Conservation (phyloP, 2,113 vertebrate genomes). For the Barbus barbus region DNA sequence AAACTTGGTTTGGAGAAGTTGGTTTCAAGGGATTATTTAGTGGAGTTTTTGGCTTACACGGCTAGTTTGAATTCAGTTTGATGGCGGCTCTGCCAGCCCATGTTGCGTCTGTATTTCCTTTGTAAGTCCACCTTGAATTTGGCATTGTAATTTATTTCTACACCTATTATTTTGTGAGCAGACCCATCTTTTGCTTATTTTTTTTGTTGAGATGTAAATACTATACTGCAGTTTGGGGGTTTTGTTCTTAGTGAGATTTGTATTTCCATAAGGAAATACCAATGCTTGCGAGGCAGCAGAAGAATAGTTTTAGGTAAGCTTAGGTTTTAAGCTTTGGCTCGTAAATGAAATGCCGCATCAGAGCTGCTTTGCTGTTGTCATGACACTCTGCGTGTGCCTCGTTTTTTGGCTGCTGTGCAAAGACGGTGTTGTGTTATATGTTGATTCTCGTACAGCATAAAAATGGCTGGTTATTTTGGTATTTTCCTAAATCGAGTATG, state of each 20-base stretch:
- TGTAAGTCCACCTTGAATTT: background rate
- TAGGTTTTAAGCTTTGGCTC: conserved; percentile 22
- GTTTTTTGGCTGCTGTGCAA: conserved; percentile 4
- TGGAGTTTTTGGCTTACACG: conserved; percentile 22
- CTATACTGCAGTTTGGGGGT: background rate
- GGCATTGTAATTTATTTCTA: background rate
- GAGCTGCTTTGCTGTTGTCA: conserved; percentile 12
- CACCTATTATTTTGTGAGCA: background rate
- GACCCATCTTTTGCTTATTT: background rate
- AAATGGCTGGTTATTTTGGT: background rate
- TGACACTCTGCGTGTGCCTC: background rate
- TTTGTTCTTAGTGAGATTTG: conserved; percentile 5
- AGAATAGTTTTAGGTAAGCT: conserved; percentile 19
- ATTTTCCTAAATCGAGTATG: background rate
- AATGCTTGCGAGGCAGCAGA: conserved; percentile 6
- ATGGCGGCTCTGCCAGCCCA: background rate
- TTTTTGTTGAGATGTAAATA: background rate
- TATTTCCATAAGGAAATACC: background rate
- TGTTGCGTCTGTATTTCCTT: background rate
- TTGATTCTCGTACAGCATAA: background rate
- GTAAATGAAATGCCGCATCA: conserved; percentile 21
- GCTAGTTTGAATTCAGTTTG: conserved; percentile 13
- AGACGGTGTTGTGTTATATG: background rate
- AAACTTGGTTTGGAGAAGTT: conserved; percentile 14
- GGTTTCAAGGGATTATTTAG: conserved; percentile 14